Conservation (phyloP, 2,888 invertebrate genomes). For the Amphimallon solstitiale region DNA sequence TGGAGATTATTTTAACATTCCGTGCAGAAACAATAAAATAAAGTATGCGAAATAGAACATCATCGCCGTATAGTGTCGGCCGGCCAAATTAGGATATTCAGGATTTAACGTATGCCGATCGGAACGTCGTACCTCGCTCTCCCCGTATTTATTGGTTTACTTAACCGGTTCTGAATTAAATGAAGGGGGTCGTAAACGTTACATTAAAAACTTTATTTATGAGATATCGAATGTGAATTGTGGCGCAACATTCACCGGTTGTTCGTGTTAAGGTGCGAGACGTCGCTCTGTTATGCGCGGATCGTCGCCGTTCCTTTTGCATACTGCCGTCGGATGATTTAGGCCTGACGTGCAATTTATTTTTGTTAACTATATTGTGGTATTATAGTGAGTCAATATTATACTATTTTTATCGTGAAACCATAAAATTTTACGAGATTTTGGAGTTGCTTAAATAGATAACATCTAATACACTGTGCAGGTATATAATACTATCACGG, state of each 20-base stretch:
- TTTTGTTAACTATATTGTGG: constrained; percentile 41
- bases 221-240: constrained; percentile 48
- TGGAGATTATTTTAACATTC: constrained; percentile 29
- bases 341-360: constrained; percentile 45
- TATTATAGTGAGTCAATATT: constrained; percentile 16
- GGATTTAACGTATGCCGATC: constrained; percentile 46
- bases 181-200: constrained; percentile 52
- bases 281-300: constrained; percentile 24
- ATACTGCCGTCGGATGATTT: constrained; percentile 43
- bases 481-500: no score
- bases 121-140: constrained; percentile 42
- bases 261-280: constrained; percentile 34
- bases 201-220: constrained; percentile 54
- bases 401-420: constrained; percentile 37
- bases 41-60: constrained; percentile 34
- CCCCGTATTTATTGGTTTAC: constrained; percentile 49
- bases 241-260: constrained; percentile 39
- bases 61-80: constrained; percentile 34
- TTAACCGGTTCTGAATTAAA: constrained; percentile 54
- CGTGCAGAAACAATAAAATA: constrained; percentile 26
- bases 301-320: constrained; percentile 15
- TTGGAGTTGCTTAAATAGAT: no score
- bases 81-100: constrained; percentile 49
- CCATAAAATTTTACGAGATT: no score
- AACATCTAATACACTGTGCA: no score